A percentile compares a stretch with the other conserved stretches of the same genome.
phyloP scores from a whole-genome alignment of 2,888 invertebrate species.

The Liopterus haemorrhoidalis region DNA sequence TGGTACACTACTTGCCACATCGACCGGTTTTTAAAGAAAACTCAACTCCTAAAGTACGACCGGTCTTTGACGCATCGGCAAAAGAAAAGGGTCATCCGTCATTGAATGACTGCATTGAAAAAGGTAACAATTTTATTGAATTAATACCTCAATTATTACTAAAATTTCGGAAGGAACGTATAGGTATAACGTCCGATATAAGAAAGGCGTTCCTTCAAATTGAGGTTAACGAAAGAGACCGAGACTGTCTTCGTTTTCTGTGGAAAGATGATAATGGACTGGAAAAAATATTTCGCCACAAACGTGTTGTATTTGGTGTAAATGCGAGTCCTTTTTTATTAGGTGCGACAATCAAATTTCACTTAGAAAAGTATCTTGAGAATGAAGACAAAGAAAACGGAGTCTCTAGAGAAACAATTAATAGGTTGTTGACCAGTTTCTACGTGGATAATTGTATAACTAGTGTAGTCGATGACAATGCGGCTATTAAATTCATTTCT shows the following conservation, averaged over 20 bases:
- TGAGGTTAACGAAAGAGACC: constrained; percentile 24
- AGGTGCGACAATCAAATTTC: constrained; percentile 21
- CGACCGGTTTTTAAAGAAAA: constrained; percentile 30
- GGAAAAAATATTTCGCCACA: constrained; percentile 18
- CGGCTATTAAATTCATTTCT: too few species aligned
- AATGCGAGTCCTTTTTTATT: constrained; percentile 28
- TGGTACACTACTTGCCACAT: constrained; percentile 30
- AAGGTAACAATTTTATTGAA: constrained; percentile 35
- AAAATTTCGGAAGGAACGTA: constrained; percentile 20
- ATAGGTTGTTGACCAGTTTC: too few species aligned
- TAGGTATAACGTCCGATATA: constrained; percentile 32
- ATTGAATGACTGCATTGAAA: constrained; percentile 35
- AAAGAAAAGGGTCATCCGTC: constrained; percentile 28
- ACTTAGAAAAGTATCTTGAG: constrained; percentile 7
- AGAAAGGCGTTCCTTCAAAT: constrained; percentile 35
- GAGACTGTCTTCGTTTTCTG: constrained; percentile 35
- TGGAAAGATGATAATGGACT: constrained; percentile 24
- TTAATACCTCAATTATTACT: constrained; percentile 27
- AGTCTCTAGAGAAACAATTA: too few species aligned
- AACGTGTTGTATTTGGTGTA: constrained; percentile 26
- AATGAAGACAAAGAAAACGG: too few species aligned
- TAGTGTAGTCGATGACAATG: too few species aligned
- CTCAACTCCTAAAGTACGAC: constrained; percentile 32
- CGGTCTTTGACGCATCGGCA: constrained; percentile 35
- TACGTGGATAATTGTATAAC: too few species aligned